phyloP scores from a whole-genome alignment of 2,113 vertebrate species.

The Megaleporinus macrocephalus region DNA sequence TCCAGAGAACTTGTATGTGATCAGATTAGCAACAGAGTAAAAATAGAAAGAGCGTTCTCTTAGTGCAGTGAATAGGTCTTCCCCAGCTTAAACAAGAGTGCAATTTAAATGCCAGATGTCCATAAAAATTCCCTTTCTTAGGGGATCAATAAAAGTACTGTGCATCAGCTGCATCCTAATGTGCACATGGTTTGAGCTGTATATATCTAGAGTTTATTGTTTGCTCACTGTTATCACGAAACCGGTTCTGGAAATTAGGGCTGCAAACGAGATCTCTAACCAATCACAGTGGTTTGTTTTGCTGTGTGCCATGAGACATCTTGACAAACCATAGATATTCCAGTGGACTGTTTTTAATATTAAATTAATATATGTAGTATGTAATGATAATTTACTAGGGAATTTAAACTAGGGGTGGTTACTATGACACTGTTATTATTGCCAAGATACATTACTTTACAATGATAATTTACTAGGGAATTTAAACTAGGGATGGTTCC shows the following conservation, averaged over 20 bases:
- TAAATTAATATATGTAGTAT: too few relatives aligned
- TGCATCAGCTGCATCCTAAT: background rate
- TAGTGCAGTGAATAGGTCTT: conserved; percentile 8
- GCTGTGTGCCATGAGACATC: too few relatives aligned
- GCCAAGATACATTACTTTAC: too few relatives aligned
- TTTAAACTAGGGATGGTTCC: too few relatives aligned
- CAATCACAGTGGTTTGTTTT: too few relatives aligned
- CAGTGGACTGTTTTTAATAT: too few relatives aligned
- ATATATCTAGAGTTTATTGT: background rate
- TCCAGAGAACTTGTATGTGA: conserved; percentile 12
- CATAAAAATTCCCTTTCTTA: conserved; percentile 10
- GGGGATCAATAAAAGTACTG: conserved; percentile 4
- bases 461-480: too few relatives aligned
- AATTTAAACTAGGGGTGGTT: too few relatives aligned
- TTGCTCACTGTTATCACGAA: background rate
- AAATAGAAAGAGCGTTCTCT: conserved; percentile 27
- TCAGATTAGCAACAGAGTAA: conserved; percentile 34
- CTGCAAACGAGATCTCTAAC: too few relatives aligned
- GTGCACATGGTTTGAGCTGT: background rate
- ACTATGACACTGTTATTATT: too few relatives aligned
- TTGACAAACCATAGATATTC: too few relatives aligned
- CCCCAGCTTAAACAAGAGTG: conserved; percentile 7
- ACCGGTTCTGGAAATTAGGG: background rate
- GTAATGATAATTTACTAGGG: too few relatives aligned
- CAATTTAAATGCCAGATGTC: conserved; percentile 20